These are phyloP conservation scores for Amniataba percoides DNA, from an alignment of 2,797 vertebrate genomes.

Conservation along the genomic window DNA sequence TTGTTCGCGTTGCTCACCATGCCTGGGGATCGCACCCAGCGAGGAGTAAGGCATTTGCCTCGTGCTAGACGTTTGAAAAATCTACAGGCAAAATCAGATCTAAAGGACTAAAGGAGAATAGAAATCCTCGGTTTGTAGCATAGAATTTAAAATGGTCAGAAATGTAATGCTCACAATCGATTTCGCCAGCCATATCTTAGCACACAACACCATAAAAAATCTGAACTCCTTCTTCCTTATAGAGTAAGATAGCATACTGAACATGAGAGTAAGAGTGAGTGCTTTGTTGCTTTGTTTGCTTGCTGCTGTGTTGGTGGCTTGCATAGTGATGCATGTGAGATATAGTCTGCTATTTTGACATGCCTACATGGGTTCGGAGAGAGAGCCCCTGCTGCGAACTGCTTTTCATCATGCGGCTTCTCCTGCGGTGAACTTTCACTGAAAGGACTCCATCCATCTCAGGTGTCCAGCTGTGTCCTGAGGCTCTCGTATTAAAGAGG, in stretches of 20 bases:
- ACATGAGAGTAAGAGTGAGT: slow-evolving; percentile 24
- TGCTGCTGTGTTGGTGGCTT: slow-evolving; percentile 17
- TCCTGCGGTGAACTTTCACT: slow-evolving; percentile 53
- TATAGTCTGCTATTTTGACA: slow-evolving; percentile 45
- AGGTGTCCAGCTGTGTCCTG: slow-evolving; percentile 74
- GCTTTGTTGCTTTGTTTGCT: slow-evolving; percentile 15
- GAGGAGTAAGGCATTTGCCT: not conserved
- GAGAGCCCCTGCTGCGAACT: slow-evolving; percentile 51
- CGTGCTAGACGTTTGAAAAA: not conserved
- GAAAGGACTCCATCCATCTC: slow-evolving; percentile 62
- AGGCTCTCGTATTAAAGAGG: slow-evolving; percentile 59
- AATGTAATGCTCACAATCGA: not conserved
- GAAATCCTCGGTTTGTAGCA: no score
- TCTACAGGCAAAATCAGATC: not conserved
- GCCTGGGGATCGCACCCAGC: not conserved
- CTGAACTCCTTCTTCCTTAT: not conserved
- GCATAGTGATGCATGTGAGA: slow-evolving; percentile 41
- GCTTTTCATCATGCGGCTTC: slow-evolving; percentile 46
- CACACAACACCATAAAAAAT: slow-evolving; percentile 8
- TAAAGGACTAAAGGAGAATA: no score
- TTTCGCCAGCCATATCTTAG: slow-evolving; percentile 4
- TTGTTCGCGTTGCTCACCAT: slow-evolving; percentile 2
- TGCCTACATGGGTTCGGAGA: slow-evolving; percentile 35
- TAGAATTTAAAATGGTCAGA: slow-evolving; percentile 1
- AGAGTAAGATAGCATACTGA: not conserved